Conservation (phyloP, 2,888 invertebrate species). For the Trissonchulus sp. region DNA sequence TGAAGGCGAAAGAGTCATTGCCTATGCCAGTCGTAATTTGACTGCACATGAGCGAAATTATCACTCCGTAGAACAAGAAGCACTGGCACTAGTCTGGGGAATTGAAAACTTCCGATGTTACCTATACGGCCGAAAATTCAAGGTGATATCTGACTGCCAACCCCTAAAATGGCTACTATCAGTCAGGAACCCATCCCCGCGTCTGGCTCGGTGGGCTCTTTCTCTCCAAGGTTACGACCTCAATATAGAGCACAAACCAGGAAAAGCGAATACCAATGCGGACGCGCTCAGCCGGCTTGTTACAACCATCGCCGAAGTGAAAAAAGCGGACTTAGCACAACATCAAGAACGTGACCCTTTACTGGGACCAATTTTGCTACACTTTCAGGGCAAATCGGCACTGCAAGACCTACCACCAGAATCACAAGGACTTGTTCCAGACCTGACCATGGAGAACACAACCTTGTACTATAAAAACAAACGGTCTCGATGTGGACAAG, state of each 20-base stretch:
- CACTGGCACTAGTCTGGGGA: slow-evolving; percentile 47
- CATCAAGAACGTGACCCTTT: too few relatives aligned
- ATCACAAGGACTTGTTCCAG: too few relatives aligned
- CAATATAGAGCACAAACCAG: slow-evolving; percentile 50
- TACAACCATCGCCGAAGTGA: too few relatives aligned
- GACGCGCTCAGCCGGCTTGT: slow-evolving; percentile 51
- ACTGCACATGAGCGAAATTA: too few relatives aligned
- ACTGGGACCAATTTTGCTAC: too few relatives aligned
- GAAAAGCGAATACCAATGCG: slow-evolving; percentile 50
- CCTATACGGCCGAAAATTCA: slow-evolving; percentile 48
- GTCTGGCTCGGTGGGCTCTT: slow-evolving; percentile 55
- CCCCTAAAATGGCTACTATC: slow-evolving; percentile 55
- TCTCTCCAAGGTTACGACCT: slow-evolving; percentile 51
- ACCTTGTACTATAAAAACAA: too few relatives aligned
- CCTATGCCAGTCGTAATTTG: slow-evolving; percentile 38
- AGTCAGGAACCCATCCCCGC: slow-evolving; percentile 52
- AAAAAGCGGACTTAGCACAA: too few relatives aligned
- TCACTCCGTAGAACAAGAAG: slow-evolving; percentile 54
- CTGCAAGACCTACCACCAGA: too few relatives aligned
- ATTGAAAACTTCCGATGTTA: slow-evolving; percentile 52
- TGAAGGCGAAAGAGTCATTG: slow-evolving; percentile 35
- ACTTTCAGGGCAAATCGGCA: too few relatives aligned
- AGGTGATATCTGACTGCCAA: slow-evolving; percentile 54
- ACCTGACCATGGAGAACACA: too few relatives aligned
- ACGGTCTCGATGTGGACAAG: too few relatives aligned